Evolutionary conservation across 2,797 vertebrate genomes (phyloP).

Genomic region (Zalophus californianus): DNA sequence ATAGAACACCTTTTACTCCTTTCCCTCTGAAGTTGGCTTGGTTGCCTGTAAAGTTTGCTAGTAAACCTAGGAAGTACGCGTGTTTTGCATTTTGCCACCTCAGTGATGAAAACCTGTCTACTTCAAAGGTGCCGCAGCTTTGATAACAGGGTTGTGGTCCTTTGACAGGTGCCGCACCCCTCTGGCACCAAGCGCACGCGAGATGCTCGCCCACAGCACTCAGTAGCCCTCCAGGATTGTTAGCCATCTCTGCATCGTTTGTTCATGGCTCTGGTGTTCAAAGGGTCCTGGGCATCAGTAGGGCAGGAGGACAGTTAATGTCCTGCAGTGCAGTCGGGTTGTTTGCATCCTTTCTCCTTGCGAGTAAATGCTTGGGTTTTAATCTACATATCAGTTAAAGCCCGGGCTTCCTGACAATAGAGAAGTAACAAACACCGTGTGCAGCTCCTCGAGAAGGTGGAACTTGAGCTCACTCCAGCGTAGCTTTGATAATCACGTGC

Average conservation of each 20-base stretch:
- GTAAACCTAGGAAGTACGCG: background rate
- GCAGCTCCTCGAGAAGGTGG: background rate
- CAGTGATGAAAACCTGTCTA: background rate
- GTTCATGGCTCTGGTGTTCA: background rate
- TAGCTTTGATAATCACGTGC: background rate
- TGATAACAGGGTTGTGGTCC: no score
- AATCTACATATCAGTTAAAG: background rate
- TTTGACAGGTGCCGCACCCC: accelerated
- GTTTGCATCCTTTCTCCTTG: background rate
- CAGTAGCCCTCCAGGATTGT: no score
- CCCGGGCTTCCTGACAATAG: no score
- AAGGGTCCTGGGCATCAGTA: background rate
- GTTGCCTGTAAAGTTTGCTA: background rate
- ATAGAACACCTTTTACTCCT: background rate
- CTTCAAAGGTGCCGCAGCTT: background rate
- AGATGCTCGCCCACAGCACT: background rate
- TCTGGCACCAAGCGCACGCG: no score
- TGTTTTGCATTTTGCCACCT: background rate
- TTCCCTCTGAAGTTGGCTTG: constrained; percentile 65
- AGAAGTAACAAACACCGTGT: no score
- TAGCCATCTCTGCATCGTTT: accelerated
- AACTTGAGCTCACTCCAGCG: background rate
- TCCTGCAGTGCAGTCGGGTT: no score
- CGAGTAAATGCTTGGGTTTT: background rate
- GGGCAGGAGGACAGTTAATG: no score